Evolutionary conservation across 2,797 vertebrate species (phyloP).

Genomic region (Scolopax bukidnonensis): DNA sequence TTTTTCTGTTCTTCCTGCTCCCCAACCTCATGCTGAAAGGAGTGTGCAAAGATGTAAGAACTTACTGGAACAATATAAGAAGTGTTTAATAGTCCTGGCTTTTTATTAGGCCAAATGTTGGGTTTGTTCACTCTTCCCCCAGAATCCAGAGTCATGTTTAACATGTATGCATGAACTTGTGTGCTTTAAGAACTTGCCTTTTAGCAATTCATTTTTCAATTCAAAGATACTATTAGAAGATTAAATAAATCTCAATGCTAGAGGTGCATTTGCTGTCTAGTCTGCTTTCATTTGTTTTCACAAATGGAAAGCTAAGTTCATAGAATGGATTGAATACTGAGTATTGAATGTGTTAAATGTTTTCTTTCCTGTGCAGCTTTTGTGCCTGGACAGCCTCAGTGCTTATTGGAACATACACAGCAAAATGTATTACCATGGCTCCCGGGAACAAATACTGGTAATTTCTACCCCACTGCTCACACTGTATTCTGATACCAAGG

Average conservation of each 20-base stretch:
- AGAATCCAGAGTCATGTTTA: not conserved
- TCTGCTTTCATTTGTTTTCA: not conserved
- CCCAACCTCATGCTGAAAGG: not conserved
- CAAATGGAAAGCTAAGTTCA: not conserved
- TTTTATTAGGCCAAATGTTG: not conserved
- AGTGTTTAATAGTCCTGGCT: not conserved
- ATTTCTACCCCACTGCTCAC: not conserved
- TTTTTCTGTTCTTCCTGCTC: not conserved
- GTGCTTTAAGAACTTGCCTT: not conserved
- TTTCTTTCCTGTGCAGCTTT: conserved; percentile 79
- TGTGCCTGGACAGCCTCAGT: conserved; percentile 90
- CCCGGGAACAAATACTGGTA: conserved; percentile 90
- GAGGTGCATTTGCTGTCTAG: not conserved
- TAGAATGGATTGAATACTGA: not conserved
- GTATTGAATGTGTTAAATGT: not conserved
- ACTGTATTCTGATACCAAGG: not conserved
- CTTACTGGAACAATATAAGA: accelerated
- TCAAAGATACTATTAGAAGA: not conserved
- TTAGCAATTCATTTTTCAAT: not conserved
- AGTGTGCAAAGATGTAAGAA: not conserved
- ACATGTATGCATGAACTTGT: not conserved
- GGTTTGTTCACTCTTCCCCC: not conserved
- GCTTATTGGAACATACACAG: conserved; percentile 93
- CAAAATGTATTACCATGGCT: conserved; percentile 82
- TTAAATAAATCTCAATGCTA: not conserved